phyloP scores from a whole-genome alignment of 2,797 vertebrate species.

The Halcyon chelicuti region DNA sequence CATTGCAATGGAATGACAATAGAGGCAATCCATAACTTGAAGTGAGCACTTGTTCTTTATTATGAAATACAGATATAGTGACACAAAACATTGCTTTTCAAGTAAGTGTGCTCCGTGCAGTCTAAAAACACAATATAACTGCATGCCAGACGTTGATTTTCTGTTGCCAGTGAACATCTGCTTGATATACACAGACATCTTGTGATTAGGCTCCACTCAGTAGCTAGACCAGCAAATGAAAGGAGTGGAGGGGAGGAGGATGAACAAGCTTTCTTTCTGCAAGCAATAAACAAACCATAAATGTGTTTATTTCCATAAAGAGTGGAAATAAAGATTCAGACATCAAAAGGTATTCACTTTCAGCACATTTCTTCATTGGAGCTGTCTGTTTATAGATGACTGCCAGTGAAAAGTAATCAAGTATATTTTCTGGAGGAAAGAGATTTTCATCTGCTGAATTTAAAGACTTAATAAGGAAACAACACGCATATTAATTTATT shows the following conservation, averaged over 20 bases:
- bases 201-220: not conserved
- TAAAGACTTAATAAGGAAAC: not conserved
- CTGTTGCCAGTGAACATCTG: slow-evolving; percentile 22
- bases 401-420: not conserved
- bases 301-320: slow-evolving; percentile 38
- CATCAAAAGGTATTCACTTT: not conserved
- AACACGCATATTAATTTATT: not conserved
- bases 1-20: slow-evolving; percentile 71
- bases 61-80: slow-evolving; percentile 42
- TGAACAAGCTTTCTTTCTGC: slow-evolving; percentile 8
- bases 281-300: slow-evolving; percentile 31
- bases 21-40: slow-evolving; percentile 48
- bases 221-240: slow-evolving; percentile 10
- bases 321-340: not conserved
- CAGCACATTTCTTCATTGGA: not conserved
- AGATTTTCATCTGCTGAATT: not conserved
- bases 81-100: slow-evolving; percentile 19
- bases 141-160: slow-evolving; percentile 21
- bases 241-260: not conserved
- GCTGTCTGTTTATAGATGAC: not conserved
- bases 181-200: slow-evolving; percentile 14
- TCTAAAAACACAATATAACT: not conserved
- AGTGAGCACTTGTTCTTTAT: slow-evolving; percentile 34
- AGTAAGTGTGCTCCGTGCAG: not conserved
- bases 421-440: slow-evolving; percentile 5